phyloP scores from a whole-genome alignment of 2,888 invertebrate species.

The Oligia latruncula region DNA sequence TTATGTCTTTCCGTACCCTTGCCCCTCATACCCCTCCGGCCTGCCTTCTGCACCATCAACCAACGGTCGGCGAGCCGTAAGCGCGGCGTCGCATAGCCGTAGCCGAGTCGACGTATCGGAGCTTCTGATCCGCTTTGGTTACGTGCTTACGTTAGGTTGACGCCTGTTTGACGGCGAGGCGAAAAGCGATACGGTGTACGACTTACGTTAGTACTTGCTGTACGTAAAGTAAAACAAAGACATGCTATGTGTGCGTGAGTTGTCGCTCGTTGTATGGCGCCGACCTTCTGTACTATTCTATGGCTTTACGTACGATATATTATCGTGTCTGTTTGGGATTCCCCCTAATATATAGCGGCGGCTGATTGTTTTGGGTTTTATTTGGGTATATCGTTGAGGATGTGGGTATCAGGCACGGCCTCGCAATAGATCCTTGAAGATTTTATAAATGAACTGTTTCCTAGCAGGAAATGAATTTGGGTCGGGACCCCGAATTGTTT shows the following conservation, averaged over 20 bases:
- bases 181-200: neutral
- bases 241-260: neutral
- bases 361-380: constrained; percentile 64
- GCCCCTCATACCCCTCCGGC: too few relatives aligned
- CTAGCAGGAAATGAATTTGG: constrained; percentile 25
- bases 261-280: neutral
- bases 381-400: constrained; percentile 45
- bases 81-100: too few relatives aligned
- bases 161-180: too few relatives aligned
- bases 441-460: constrained; percentile 50
- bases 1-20: too few relatives aligned
- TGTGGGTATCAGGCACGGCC: constrained; percentile 15
- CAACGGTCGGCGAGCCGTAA: too few relatives aligned
- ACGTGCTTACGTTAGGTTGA: too few relatives aligned
- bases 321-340: constrained; percentile 64
- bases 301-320: constrained; percentile 58
- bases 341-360: constrained; percentile 60
- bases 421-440: constrained; percentile 49
- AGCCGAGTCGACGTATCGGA: too few relatives aligned
- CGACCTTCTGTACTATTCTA: constrained; percentile 24
- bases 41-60: too few relatives aligned
- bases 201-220: neutral
- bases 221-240: neutral
- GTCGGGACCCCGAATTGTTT: neutral
- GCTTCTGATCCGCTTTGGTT: too few relatives aligned